These are phyloP conservation scores for Cephus cinctus DNA, from an alignment of 1,140 invertebrate species.

Conservation along the genomic window DNA sequence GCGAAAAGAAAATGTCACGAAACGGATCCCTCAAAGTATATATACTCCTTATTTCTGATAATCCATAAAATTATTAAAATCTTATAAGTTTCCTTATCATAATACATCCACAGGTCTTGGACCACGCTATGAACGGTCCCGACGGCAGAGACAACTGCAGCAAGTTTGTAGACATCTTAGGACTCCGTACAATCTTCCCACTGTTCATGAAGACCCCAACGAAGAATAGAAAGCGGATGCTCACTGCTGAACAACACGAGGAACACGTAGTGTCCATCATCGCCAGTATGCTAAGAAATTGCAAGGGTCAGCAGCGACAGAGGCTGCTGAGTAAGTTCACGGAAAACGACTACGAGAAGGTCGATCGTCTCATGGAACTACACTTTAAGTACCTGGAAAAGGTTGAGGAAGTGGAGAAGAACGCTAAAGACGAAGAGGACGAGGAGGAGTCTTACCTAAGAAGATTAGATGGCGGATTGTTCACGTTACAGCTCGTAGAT, in stretches of 20 bases:
- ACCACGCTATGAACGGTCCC: constrained; percentile 91
- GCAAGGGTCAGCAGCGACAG: constrained; percentile 84
- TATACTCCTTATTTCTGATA: background rate
- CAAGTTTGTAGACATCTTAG: constrained; percentile 98
- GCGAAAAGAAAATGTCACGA: constrained; percentile 94
- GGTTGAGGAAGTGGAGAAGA: constrained; percentile 82
- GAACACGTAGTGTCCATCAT: constrained; percentile 96
- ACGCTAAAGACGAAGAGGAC: constrained; percentile 64
- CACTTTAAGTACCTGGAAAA: constrained; percentile 98
- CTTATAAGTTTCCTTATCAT: background rate
- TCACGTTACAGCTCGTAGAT: constrained; percentile 93
- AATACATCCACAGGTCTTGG: constrained; percentile 62
- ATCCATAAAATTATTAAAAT: background rate
- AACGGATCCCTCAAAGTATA: constrained; percentile 90
- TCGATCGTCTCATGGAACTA: constrained; percentile 92
- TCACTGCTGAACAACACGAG: constrained; percentile 90
- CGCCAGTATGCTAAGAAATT: constrained; percentile 89
- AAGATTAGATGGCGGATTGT: constrained; percentile 88
- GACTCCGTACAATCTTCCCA: constrained; percentile 94
- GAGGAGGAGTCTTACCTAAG: constrained; percentile 87
- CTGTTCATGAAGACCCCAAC: constrained; percentile 99
- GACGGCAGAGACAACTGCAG: constrained; percentile 96
- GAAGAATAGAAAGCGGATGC: constrained; percentile 78
- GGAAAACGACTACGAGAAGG: constrained; percentile 98
- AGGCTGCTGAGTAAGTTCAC: constrained; percentile 93